Percentiles rank a stretch among this genome's conserved stretches.
phyloP scores from a whole-genome alignment of 2,888 invertebrate species.

The Drosophila kokeensis region DNA sequence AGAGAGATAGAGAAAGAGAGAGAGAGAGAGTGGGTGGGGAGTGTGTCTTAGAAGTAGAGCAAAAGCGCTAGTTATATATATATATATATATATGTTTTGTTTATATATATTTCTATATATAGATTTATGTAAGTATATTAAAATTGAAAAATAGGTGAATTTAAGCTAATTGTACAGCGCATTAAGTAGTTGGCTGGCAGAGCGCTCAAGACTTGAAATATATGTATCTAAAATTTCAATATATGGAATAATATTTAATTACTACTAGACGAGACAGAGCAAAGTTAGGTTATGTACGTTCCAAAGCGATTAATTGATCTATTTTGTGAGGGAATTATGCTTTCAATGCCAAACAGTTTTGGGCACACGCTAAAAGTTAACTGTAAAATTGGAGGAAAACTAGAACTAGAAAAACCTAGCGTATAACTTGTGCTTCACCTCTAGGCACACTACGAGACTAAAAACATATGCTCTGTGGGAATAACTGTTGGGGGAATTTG shows the following conservation, averaged over 20 bases:
- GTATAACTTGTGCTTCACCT: slow-evolving; percentile 60
- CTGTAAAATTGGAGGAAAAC: slow-evolving; percentile 26
- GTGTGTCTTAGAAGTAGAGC: slow-evolving; percentile 68
- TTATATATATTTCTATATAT: slow-evolving; percentile 33
- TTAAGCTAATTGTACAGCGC: slow-evolving; percentile 78
- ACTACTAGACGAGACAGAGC: slow-evolving; percentile 56
- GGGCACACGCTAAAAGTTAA: slow-evolving; percentile 50
- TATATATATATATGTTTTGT: slow-evolving; percentile 51
- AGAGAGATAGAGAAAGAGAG: slow-evolving; percentile 23
- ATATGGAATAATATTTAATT: slow-evolving; percentile 43
- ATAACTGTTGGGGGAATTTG: slow-evolving; percentile 41
- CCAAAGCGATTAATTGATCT: slow-evolving; percentile 53
- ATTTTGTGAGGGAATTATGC: slow-evolving; percentile 20
- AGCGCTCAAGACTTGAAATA: slow-evolving; percentile 76
- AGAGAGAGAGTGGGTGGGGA: slow-evolving; percentile 31
- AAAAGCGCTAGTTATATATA: slow-evolving; percentile 68
- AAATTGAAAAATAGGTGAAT: slow-evolving; percentile 45
- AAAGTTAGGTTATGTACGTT: slow-evolving; percentile 46
- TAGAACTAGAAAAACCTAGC: slow-evolving; percentile 57
- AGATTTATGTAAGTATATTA: slow-evolving; percentile 48
- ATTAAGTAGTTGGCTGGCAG: slow-evolving; percentile 75
- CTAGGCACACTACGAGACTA: slow-evolving; percentile 65
- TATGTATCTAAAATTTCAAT: slow-evolving; percentile 50
- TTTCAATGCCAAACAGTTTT: slow-evolving; percentile 41
- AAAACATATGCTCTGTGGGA: slow-evolving; percentile 60